phyloP scores from a whole-genome alignment of 2,888 invertebrate species.

The Apoderus coryli region DNA sequence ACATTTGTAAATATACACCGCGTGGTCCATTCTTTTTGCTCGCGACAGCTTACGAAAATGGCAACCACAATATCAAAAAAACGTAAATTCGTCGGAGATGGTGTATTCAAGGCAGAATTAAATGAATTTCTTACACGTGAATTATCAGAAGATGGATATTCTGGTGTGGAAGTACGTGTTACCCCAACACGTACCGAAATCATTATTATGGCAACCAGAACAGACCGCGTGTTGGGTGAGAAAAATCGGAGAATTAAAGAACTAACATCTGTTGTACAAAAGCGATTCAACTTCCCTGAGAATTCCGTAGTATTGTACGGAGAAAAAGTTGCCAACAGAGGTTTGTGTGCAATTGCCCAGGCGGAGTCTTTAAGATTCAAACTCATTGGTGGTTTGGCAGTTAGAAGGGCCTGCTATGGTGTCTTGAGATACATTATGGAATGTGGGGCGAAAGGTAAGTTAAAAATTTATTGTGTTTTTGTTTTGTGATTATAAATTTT shows the following conservation, averaged over 20 bases:
- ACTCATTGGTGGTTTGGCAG: slow-evolving; percentile 81
- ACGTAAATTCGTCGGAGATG: slow-evolving; percentile 91
- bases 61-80: slow-evolving; percentile 52
- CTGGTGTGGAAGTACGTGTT: slow-evolving; percentile 96
- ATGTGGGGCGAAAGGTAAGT: slow-evolving; percentile 31
- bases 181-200: slow-evolving; percentile 96
- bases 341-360: slow-evolving; percentile 99
- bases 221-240: slow-evolving; percentile 97
- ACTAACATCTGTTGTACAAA: slow-evolving; percentile 95
- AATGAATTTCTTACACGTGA: slow-evolving; percentile 98
- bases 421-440: slow-evolving; percentile 58
- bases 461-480: background rate
- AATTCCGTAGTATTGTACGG: slow-evolving; percentile 95
- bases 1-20: too few relatives aligned
- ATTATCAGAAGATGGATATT: slow-evolving; percentile 99
- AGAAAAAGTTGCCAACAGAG: slow-evolving; percentile 96
- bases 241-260: slow-evolving; percentile 95
- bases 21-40: too few relatives aligned
- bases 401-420: slow-evolving; percentile 92
- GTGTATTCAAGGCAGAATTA: slow-evolving; percentile 97
- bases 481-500: too few relatives aligned
- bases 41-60: too few relatives aligned
- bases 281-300: slow-evolving; percentile 92
- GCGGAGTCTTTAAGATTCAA: slow-evolving; percentile 98
- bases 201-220: slow-evolving; percentile 97